Conservation (phyloP, 2,888 invertebrate genomes). For the Heliconius charithonia region DNA sequence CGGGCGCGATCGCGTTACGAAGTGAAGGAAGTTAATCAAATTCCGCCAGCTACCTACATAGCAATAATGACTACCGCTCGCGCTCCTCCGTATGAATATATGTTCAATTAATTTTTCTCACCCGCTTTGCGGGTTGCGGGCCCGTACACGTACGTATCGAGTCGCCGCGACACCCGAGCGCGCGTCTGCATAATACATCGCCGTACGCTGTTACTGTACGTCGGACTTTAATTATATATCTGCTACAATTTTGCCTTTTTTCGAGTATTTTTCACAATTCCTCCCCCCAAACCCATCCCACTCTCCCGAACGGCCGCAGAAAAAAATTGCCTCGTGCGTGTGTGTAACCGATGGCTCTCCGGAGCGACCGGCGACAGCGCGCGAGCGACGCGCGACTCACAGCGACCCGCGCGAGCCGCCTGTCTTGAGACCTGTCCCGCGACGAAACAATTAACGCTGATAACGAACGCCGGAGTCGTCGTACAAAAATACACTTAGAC, state of each 20-base stretch:
- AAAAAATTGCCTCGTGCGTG: conserved; percentile 69
- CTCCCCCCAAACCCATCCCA: conserved; percentile 68
- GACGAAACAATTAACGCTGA: conserved; percentile 49
- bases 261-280: conserved; percentile 85
- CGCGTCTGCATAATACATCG: conserved; percentile 81
- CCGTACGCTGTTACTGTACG: conserved; percentile 76
- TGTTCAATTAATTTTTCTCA: conserved; percentile 66
- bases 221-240: conserved; percentile 83
- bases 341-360: conserved; percentile 60
- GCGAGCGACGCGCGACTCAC: conserved; percentile 43
- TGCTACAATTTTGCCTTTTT: conserved; percentile 84
- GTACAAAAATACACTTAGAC: conserved; percentile 54
- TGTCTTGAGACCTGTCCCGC: conserved; percentile 41
- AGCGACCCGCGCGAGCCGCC: conserved; percentile 44
- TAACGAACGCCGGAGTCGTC: conserved; percentile 47
- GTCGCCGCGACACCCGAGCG: conserved; percentile 69
- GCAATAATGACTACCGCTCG: conserved; percentile 42
- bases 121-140: conserved; percentile 54
- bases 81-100: conserved; percentile 47
- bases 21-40: conserved; percentile 47
- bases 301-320: conserved; percentile 70
- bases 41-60: conserved; percentile 51
- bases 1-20: conserved; percentile 32
- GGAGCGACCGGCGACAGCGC: conserved; percentile 52
- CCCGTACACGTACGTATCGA: conserved; percentile 56